These are phyloP conservation scores for Cathartes aura DNA, from an alignment of 2,113 vertebrate genomes.

Conservation along the genomic window DNA sequence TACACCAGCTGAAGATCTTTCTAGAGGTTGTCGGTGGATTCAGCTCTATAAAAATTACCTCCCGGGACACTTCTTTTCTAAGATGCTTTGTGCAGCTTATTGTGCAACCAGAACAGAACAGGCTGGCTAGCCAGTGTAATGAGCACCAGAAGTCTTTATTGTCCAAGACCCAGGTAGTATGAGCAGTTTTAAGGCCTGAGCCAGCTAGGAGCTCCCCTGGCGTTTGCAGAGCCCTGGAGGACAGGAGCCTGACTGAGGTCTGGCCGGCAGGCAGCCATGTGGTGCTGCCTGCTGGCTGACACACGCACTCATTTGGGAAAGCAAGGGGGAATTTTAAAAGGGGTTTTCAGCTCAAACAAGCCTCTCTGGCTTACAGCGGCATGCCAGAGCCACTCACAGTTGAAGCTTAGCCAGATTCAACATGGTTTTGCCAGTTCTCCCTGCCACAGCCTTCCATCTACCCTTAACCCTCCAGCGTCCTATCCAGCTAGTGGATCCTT, in stretches of 20 bases:
- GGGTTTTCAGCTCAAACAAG: not conserved
- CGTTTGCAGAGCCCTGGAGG: not conserved
- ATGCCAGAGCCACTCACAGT: not conserved
- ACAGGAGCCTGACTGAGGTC: not conserved
- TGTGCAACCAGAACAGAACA: not conserved
- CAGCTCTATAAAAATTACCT: not conserved
- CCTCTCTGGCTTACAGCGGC: not conserved
- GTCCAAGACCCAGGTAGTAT: not conserved
- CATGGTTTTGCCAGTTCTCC: not conserved
- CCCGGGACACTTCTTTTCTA: not conserved
- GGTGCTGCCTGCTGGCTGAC: not conserved
- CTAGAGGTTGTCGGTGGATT: not conserved
- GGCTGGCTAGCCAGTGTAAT: not conserved
- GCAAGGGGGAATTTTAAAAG: not conserved
- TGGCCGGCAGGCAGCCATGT: fast-evolving
- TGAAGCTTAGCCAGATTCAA: not conserved
- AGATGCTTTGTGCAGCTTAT: not conserved
- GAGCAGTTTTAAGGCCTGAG: not conserved
- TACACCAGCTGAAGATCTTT: not conserved
- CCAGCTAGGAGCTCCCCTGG: not conserved
- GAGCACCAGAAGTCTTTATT: not conserved
- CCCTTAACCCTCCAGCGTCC: not conserved
- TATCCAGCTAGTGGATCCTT: not conserved
- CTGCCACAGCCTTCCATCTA: not conserved
- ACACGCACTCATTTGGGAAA: not conserved